These are phyloP conservation scores for Lobophora halterata DNA, from an alignment of 2,888 invertebrate species.

Conservation along the genomic window DNA sequence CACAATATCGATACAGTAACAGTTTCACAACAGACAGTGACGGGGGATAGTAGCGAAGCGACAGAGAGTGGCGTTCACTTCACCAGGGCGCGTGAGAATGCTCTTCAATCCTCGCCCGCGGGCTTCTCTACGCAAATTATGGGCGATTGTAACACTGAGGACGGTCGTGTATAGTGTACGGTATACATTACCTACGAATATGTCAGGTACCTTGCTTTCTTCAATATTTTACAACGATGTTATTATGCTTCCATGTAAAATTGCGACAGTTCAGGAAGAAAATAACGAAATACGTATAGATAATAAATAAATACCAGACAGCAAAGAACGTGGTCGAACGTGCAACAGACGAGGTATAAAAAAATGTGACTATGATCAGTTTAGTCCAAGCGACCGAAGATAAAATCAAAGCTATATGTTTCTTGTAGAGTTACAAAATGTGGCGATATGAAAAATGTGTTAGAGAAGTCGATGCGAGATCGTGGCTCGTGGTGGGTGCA, in stretches of 20 bases:
- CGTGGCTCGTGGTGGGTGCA: conserved; percentile 65
- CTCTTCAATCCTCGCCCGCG: conserved; percentile 19
- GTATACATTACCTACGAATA: conserved; percentile 5
- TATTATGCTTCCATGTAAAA: conserved; percentile 73
- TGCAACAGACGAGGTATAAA: conserved; percentile 57
- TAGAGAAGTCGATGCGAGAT: conserved; percentile 61
- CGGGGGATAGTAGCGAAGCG: conserved; percentile 63
- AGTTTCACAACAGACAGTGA: conserved; percentile 39
- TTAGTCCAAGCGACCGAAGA: conserved; percentile 65
- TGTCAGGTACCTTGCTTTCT: neutral
- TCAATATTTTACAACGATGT: conserved; percentile 49
- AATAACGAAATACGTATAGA: conserved; percentile 47
- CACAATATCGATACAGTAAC: conserved; percentile 61
- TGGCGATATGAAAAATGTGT: conserved; percentile 63
- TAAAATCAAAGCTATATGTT: conserved; percentile 63
- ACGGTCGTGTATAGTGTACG: conserved; percentile 32
- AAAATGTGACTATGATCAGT: conserved; percentile 52
- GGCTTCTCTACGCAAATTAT: conserved; percentile 4
- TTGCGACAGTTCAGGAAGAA: conserved; percentile 56
- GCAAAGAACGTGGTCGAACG: conserved; percentile 51
- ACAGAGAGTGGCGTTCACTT: conserved; percentile 54
- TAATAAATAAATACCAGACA: conserved; percentile 48
- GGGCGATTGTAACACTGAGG: conserved; percentile 75
- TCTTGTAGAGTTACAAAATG: conserved; percentile 55
- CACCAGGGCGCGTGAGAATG: conserved; percentile 24